A percentile compares a stretch with the other conserved stretches of the same genome.
These are phyloP conservation scores for Metaphire vulgaris DNA, from an alignment of 1,140 invertebrate species.

Conservation along the genomic window DNA sequence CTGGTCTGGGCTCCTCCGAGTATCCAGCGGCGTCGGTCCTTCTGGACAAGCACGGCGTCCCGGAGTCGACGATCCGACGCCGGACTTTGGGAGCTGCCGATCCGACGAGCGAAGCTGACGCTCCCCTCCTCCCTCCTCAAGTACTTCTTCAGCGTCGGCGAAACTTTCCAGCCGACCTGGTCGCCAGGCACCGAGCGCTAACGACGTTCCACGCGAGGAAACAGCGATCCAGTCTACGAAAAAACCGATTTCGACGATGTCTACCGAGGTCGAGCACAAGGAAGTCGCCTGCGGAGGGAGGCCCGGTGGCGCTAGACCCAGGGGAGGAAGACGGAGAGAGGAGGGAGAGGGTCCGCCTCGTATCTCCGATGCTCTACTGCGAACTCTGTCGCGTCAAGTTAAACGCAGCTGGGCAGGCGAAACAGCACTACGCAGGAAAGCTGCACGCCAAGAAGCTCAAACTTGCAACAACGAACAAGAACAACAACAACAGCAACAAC, in stretches of 20 bases:
- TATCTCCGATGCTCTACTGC: constrained; percentile 35
- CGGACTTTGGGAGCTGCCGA: too few species aligned
- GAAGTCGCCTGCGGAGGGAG: not conserved
- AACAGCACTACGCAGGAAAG: constrained; percentile 59
- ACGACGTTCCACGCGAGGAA: not conserved
- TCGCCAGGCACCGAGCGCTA: not conserved
- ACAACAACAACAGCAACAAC: constrained; percentile 4
- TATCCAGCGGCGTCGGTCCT: too few species aligned
- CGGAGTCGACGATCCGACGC: too few species aligned
- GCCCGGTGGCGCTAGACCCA: not conserved
- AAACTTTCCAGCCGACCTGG: too few species aligned
- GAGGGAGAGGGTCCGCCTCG: not conserved
- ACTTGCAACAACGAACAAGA: not conserved
- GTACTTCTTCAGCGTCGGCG: too few species aligned
- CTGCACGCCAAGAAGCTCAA: constrained; percentile 51
- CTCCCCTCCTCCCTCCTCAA: too few species aligned
- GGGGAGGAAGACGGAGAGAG: not conserved
- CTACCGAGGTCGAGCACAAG: too few species aligned
- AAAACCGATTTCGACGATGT: too few species aligned
- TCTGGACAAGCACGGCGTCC: too few species aligned
- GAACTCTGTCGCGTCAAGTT: constrained; percentile 59
- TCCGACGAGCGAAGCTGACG: too few species aligned
- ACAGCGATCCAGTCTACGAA: not conserved
- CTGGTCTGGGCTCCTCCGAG: too few species aligned
- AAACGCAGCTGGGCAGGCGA: constrained; percentile 57